These are phyloP conservation scores for Corapipo altera DNA, from an alignment of 2,113 vertebrate species.

Conservation along the genomic window DNA sequence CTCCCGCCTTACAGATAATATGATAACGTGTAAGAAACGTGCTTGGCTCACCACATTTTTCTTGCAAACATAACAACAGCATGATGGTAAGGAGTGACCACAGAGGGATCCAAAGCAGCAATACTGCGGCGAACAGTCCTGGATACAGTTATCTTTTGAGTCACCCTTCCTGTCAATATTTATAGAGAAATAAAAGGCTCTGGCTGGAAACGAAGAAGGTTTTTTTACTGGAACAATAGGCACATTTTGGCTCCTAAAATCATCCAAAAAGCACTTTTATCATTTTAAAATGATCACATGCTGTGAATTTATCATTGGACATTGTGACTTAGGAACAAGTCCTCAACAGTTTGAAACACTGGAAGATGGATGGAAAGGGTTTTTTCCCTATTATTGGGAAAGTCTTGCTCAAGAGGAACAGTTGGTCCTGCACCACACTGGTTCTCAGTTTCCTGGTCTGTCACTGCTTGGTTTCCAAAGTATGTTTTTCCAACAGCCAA, in stretches of 20 bases:
- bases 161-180: slow-evolving; percentile 62
- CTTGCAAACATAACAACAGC: background rate
- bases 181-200: slow-evolving; percentile 36
- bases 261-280: background rate
- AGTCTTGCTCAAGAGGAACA: background rate
- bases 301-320: background rate
- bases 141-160: slow-evolving; percentile 35
- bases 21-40: background rate
- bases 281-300: background rate
- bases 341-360: background rate
- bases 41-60: background rate
- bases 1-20: background rate
- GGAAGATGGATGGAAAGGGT: background rate
- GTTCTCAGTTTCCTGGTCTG: background rate
- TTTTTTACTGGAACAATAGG: slow-evolving; percentile 29
- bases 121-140: background rate
- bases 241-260: slow-evolving; percentile 36
- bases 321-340: fast-evolving
- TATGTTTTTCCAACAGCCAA: background rate
- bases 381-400: background rate
- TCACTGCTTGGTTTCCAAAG: background rate
- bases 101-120: background rate
- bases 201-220: slow-evolving; percentile 12
- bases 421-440: background rate
- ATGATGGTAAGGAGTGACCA: background rate